Conservation (phyloP, 2,797 vertebrate genomes). For the Streptopelia turtur region DNA sequence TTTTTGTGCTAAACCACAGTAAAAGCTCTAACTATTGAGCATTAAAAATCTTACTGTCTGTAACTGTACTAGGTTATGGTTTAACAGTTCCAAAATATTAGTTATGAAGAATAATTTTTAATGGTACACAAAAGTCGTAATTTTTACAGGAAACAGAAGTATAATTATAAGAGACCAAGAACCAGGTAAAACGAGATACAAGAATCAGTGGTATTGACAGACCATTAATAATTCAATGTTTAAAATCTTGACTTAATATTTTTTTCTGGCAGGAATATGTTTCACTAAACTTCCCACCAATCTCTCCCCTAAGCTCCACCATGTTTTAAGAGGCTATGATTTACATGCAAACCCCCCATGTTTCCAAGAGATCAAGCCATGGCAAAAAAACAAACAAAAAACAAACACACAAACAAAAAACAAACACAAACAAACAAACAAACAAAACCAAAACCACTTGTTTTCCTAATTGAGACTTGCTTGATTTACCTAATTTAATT, state of each 20-base stretch:
- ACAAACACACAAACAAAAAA: no score
- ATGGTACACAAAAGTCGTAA: background rate
- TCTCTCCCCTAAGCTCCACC: background rate
- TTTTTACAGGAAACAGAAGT: background rate
- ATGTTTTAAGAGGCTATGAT: background rate
- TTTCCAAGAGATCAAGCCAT: background rate
- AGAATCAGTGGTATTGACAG: background rate
- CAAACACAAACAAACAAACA: no score
- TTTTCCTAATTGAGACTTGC: background rate
- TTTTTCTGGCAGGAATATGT: background rate
- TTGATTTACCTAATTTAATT: background rate
- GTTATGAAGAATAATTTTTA: background rate
- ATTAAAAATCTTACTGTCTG: background rate
- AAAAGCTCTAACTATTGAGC: background rate
- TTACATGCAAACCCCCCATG: background rate
- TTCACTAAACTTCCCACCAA: background rate
- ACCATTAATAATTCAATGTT: background rate
- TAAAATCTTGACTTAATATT: background rate
- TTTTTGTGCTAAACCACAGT: background rate
- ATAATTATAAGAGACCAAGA: background rate
- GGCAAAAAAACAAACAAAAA: background rate
- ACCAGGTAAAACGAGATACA: background rate
- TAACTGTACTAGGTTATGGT: background rate
- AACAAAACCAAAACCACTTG: no score
- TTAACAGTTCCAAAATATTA: conserved; percentile 19